Base-by-base conservation (phyloP, 2,113 vertebrate genomes). In the Melanocharis versteri region DNA sequence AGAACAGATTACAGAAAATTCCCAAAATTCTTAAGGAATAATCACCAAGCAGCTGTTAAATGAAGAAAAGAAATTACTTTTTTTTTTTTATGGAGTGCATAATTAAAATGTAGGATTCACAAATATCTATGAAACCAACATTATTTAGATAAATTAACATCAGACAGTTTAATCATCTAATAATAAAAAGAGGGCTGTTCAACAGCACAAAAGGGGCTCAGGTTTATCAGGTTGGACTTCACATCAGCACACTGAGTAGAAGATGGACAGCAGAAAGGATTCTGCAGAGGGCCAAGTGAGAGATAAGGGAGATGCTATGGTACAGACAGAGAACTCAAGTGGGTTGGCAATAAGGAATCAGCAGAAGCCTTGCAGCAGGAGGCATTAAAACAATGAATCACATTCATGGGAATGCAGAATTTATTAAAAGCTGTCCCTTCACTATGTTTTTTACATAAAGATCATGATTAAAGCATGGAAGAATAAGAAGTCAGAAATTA, bases 51-150 rank as follows among this genome's bases (percentile, higher is more conserved):
- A 80, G 15, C 39, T 51, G 61, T 21, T 45, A 45, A 72, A 72
- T 3, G 30, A 83, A 62, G 33, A 57, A 54, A 76, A 66, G 0
- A 42, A 77, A 81, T 37, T 20, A 19, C 8, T 33, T 64, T 76
- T 51, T 15, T 21, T 68, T 57, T 23, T 26, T 37, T 20, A 17
- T 0, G 0, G 16, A 33, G 6, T 11, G 1, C 33, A 5, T 66
- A 54, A 85, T 28, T 82, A 37, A 79, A 68, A 12, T 9, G 7
- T 37, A 50, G n/a, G 56, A 82, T 11, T 88, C 60, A 88, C 26
- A 84, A 60, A 64, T 57, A 57, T 31, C 50, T 44, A 53, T 37
- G 28, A 68, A 68, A 64, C 30, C 31, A 62, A 40, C 8, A 40
- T 31, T 62, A 57, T 24, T 80, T 77, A 35, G 35, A 56, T n/a